Conservation (phyloP, 2,888 invertebrate genomes). For the Melanostoma scalare region DNA sequence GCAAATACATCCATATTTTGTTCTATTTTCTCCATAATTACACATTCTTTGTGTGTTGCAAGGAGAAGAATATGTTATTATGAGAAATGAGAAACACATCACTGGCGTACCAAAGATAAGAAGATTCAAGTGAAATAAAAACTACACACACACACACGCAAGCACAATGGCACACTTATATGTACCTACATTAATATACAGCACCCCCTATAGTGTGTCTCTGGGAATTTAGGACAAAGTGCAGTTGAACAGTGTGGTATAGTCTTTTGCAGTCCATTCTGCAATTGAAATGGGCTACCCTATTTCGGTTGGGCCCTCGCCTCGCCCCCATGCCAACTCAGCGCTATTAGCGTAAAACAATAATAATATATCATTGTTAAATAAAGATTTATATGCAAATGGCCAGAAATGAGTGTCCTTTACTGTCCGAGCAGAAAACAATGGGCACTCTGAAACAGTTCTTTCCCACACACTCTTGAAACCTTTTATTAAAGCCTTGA, state of each 20-base stretch:
- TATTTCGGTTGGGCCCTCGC: slow-evolving; percentile 34
- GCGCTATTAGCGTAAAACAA: slow-evolving; percentile 51
- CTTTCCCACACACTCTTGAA: slow-evolving; percentile 24
- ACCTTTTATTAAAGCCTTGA: slow-evolving; percentile 67
- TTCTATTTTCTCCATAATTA: slow-evolving; percentile 72
- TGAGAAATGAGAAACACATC: slow-evolving; percentile 61
- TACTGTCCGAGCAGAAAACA: slow-evolving; percentile 42
- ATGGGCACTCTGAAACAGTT: slow-evolving; percentile 46
- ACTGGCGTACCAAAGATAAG: slow-evolving; percentile 67
- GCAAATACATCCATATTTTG: slow-evolving; percentile 47
- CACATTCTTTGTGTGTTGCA: slow-evolving; percentile 68
- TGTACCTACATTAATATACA: neutral
- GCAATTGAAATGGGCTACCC: slow-evolving; percentile 40
- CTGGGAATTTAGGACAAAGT: slow-evolving; percentile 70
- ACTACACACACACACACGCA: slow-evolving; percentile 47
- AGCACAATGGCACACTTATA: neutral
- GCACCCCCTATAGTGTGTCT: slow-evolving; percentile 25
- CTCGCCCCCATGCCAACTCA: neutral
- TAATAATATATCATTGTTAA: slow-evolving; percentile 54
- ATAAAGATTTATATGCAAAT: slow-evolving; percentile 68
- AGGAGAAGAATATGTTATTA: slow-evolving; percentile 70
- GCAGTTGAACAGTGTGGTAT: slow-evolving; percentile 58
- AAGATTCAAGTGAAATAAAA: slow-evolving; percentile 55
- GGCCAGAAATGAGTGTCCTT: slow-evolving; percentile 44
- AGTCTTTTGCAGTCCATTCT: slow-evolving; percentile 63